Conservation (phyloP, 2,797 vertebrate species). For the Setipinna tenuifilis region DNA sequence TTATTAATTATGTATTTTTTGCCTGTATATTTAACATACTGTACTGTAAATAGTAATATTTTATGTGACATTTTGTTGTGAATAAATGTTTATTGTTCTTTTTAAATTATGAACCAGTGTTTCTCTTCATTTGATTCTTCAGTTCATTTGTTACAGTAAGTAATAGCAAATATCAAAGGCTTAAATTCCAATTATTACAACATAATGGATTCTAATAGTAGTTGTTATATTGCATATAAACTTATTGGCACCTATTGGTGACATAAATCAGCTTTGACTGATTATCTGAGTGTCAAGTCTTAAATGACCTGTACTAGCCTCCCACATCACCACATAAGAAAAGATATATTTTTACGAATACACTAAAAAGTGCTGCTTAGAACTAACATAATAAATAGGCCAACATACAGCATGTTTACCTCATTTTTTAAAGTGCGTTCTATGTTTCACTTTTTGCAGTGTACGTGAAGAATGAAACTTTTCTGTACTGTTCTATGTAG, state of each 20-base stretch:
- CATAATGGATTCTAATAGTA: background rate
- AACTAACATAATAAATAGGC: too few relatives aligned
- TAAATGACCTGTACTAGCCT: too few relatives aligned
- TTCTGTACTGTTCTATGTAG: too few relatives aligned
- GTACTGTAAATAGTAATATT: background rate
- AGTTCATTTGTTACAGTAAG: background rate
- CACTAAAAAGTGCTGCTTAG: too few relatives aligned
- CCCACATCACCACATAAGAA: too few relatives aligned
- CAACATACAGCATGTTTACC: too few relatives aligned
- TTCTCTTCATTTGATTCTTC: background rate
- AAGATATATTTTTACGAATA: too few relatives aligned
- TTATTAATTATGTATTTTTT: background rate
- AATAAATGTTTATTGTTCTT: constrained; percentile 9
- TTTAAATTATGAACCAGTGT: background rate
- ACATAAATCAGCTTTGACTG: background rate
- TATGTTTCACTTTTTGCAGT: too few relatives aligned
- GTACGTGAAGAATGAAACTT: too few relatives aligned
- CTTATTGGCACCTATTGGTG: background rate
- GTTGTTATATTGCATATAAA: background rate
- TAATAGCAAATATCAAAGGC: background rate
- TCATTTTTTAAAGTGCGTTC: too few relatives aligned
- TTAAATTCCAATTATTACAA: background rate
- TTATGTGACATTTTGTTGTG: background rate
- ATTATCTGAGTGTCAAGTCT: background rate
- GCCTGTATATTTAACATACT: background rate